phyloP scores from a whole-genome alignment of 2,797 vertebrate species.

The Valencia hispanica region DNA sequence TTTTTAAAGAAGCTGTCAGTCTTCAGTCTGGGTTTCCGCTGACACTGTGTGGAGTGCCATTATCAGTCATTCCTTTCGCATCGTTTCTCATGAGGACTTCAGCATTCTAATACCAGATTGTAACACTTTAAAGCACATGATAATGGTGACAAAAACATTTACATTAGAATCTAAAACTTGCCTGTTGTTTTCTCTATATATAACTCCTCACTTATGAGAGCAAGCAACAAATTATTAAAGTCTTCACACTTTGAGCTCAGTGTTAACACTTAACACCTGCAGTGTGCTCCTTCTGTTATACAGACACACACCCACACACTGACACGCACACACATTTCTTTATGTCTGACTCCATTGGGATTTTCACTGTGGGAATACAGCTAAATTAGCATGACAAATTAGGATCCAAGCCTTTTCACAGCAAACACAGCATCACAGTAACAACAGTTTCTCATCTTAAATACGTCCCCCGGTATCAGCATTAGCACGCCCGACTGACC shows the following conservation, averaged over 20 bases:
- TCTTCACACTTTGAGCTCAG: not conserved
- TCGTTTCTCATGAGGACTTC: conserved; percentile 18
- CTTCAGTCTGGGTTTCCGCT: conserved; percentile 9
- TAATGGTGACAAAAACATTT: conserved; percentile 29
- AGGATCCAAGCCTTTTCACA: conserved; percentile 17
- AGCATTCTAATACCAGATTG: conserved; percentile 9
- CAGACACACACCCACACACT: not conserved
- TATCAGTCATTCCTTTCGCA: conserved; percentile 22
- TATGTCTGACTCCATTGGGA: not conserved
- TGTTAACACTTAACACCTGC: not conserved
- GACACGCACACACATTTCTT: not conserved
- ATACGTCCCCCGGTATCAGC: conserved; percentile 28
- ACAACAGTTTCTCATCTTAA: conserved; percentile 24
- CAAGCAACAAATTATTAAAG: not conserved
- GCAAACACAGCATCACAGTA: conserved; percentile 9
- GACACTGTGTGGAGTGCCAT: conserved; percentile 18
- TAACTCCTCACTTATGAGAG: not conserved
- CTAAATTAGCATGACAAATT: conserved; percentile 43
- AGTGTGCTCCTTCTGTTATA: not conserved
- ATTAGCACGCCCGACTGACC: conserved; percentile 2
- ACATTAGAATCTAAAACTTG: conserved; percentile 10
- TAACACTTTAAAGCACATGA: not conserved
- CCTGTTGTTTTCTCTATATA: not conserved
- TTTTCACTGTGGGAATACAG: conserved; percentile 13
- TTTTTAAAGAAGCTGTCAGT: conserved; percentile 17